These are phyloP conservation scores for Tipula vernalis DNA, from an alignment of 2,888 invertebrate genomes.

Conservation along the genomic window DNA sequence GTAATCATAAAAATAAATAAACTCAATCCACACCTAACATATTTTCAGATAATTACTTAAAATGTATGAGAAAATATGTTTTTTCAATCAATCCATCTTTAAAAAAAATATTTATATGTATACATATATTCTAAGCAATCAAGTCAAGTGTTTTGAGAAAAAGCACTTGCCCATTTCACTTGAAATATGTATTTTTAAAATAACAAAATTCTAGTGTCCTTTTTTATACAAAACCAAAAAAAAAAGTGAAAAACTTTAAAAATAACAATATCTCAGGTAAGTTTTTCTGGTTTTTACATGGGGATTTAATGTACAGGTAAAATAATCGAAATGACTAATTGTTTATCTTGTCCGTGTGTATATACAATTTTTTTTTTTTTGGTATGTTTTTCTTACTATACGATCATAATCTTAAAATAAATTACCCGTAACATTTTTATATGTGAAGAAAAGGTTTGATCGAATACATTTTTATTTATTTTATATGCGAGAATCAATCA, in stretches of 20 bases:
- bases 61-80: constrained; percentile 7
- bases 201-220: neutral
- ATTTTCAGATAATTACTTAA: neutral
- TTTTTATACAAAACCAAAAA: neutral
- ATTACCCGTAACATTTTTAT: neutral
- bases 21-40: neutral
- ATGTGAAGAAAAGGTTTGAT: neutral
- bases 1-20: neutral
- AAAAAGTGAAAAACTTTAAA: neutral
- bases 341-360: neutral
- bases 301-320: neutral
- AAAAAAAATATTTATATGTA: neutral
- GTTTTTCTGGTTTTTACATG: neutral
- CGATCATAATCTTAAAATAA: neutral
- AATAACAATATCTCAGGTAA: constrained; percentile 6
- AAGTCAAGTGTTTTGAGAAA: constrained; percentile 15
- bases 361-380: neutral
- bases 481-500: neutral
- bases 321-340: constrained; percentile 5
- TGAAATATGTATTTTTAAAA: neutral
- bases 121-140: neutral
- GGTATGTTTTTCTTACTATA: neutral
- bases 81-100: neutral
- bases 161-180: constrained; percentile 14
- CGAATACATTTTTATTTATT: neutral